Conservation (phyloP, 2,888 invertebrate genomes). For the Linhomoeus sp. region DNA sequence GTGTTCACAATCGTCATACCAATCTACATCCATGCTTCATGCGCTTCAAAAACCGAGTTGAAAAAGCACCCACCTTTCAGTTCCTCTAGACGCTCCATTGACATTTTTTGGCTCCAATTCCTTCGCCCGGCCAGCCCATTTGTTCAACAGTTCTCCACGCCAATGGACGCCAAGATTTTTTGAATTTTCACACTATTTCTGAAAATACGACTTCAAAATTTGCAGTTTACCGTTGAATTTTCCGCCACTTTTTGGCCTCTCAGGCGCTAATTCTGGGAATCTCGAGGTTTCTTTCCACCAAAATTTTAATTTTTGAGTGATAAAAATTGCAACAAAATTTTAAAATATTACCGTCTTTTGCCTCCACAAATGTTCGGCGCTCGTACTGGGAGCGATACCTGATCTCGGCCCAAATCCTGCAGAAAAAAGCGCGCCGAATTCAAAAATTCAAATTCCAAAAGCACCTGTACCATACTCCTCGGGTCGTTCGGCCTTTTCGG, state of each 20-base stretch:
- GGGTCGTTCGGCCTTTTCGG: slow-evolving; percentile 49
- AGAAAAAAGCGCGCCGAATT: slow-evolving; percentile 7
- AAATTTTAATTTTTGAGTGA: background rate
- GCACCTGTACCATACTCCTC: slow-evolving; percentile 48
- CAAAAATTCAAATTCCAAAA: too few species aligned
- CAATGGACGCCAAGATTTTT: slow-evolving; percentile 59
- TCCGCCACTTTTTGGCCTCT: slow-evolving; percentile 12
- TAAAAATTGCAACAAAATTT: background rate
- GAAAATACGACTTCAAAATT: background rate
- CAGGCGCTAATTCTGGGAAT: slow-evolving; percentile 9
- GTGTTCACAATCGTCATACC: too few species aligned
- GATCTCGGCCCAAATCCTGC: slow-evolving; percentile 66
- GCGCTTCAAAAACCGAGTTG: too few species aligned
- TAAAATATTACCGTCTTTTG: background rate
- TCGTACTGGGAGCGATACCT: slow-evolving; percentile 80
- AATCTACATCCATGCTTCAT: too few species aligned
- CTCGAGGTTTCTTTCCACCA: slow-evolving; percentile 1
- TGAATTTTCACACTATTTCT: too few species aligned
- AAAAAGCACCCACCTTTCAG: too few species aligned
- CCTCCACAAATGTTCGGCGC: slow-evolving; percentile 46
- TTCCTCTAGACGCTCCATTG: too few species aligned
- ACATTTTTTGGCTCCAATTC: slow-evolving; percentile 40
- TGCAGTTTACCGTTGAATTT: slow-evolving; percentile 13
- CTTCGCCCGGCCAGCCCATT: slow-evolving; percentile 76
- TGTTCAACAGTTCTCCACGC: slow-evolving; percentile 58